Evolutionary conservation across 2,888 invertebrate genomes (phyloP).

Genomic region (Dicranocentrus wangi): DNA sequence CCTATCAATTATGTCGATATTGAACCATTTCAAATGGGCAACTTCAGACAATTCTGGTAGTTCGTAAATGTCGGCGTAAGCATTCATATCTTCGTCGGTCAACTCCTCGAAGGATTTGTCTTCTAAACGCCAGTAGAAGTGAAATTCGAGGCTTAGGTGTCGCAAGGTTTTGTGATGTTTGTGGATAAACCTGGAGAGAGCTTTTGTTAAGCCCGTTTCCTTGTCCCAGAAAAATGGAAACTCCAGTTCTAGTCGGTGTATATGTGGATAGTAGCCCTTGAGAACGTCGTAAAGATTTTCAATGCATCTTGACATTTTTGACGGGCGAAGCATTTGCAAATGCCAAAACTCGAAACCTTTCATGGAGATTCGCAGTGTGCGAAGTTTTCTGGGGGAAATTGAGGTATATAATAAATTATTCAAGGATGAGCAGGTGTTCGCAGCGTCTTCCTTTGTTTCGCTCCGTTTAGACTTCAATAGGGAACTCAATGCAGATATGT

Average conservation of each 20-base stretch:
- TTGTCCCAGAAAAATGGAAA: slow-evolving; percentile 53
- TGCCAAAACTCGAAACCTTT: slow-evolving; percentile 57
- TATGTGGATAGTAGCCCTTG: slow-evolving; percentile 31
- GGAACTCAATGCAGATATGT: slow-evolving; percentile 42
- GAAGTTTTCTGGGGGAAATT: slow-evolving; percentile 23
- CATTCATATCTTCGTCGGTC: slow-evolving; percentile 50
- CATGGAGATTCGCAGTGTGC: slow-evolving; percentile 38
- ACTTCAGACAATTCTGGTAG: slow-evolving; percentile 46
- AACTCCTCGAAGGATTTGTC: slow-evolving; percentile 53
- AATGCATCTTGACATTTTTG: slow-evolving; percentile 44
- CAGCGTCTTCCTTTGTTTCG: background rate
- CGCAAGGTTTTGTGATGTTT: slow-evolving; percentile 31
- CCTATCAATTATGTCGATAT: slow-evolving; percentile 50
- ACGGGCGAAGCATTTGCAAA: slow-evolving; percentile 48
- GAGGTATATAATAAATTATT: background rate
- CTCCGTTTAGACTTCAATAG: slow-evolving; percentile 17
- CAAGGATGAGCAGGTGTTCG: no score
- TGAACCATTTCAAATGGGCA: slow-evolving; percentile 37
- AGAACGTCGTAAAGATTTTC: slow-evolving; percentile 52
- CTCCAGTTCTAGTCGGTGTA: slow-evolving; percentile 41
- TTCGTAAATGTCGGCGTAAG: slow-evolving; percentile 49
- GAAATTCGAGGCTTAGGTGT: slow-evolving; percentile 46
- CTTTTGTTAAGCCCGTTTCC: slow-evolving; percentile 47
- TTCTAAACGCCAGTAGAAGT: slow-evolving; percentile 53
- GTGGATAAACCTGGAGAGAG: slow-evolving; percentile 36